A percentile compares a stretch with the other conserved stretches of the same genome.
Conservation (phyloP, 2,113 vertebrate genomes). For the Larimichthys crocea region DNA sequence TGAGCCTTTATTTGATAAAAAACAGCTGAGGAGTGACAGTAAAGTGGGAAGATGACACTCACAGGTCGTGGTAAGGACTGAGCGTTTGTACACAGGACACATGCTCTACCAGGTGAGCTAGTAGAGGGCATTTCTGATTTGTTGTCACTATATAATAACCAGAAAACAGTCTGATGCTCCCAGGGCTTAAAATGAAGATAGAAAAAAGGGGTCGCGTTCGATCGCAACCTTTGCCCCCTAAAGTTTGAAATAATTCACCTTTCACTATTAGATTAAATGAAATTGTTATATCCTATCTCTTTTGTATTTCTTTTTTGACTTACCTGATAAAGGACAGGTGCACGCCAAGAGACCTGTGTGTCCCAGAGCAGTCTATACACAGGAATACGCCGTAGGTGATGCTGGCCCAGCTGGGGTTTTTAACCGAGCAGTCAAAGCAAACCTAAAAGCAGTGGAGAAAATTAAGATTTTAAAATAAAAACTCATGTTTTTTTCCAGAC, state of each 20-base stretch:
- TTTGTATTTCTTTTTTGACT: neutral
- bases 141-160: too few species aligned
- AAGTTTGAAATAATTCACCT: neutral
- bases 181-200: neutral
- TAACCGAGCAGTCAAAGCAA: conserved; percentile 95
- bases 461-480: neutral
- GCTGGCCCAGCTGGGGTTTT: conserved; percentile 98
- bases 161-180: too few species aligned
- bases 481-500: neutral
- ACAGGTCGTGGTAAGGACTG: too few species aligned
- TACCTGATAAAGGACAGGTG: conserved; percentile 96
- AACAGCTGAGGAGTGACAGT: too few species aligned
- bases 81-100: too few species aligned
- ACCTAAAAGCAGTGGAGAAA: conserved; percentile 73
- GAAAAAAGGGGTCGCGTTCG: too few species aligned
- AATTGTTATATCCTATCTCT: neutral
- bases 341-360: conserved; percentile 94
- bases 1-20: too few species aligned
- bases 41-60: too few species aligned
- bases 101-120: too few species aligned
- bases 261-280: neutral
- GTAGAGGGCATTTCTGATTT: too few species aligned
- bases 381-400: conserved; percentile 97
- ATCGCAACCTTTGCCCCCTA: too few species aligned
- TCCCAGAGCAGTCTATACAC: conserved; percentile 97